These are phyloP conservation scores for Bubalus kerabau DNA, from an alignment of 2,113 vertebrate species.

Conservation along the genomic window DNA sequence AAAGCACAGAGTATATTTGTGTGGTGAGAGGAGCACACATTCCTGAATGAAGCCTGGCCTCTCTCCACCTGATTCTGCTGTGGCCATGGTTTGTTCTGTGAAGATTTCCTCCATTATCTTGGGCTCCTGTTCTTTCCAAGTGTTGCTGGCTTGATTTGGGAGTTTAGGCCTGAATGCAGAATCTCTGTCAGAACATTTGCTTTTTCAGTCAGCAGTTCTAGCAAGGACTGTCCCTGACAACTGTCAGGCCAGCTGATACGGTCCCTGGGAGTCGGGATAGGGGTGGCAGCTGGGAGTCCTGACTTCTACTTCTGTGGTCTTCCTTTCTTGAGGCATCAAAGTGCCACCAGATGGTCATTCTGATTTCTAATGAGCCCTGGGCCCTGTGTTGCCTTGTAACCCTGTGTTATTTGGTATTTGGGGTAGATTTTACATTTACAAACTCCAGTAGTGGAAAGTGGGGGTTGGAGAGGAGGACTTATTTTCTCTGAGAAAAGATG, in stretches of 20 bases:
- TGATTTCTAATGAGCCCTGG: neutral
- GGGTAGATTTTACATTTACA: constrained; percentile 6
- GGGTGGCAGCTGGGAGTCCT: neutral
- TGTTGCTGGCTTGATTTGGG: neutral
- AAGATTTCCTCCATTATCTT: neutral
- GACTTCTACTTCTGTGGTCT: neutral
- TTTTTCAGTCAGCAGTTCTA: neutral
- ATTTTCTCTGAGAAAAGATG: neutral
- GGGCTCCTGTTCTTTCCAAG: neutral
- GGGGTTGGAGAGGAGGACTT: neutral
- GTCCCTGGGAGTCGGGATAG: neutral
- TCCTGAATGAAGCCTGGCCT: neutral
- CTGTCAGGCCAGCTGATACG: neutral
- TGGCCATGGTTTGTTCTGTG: neutral
- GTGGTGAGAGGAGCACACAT: neutral
- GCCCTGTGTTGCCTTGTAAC: neutral
- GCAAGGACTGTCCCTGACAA: neutral
- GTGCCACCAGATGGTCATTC: neutral
- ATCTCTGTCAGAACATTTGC: neutral
- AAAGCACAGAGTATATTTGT: neutral
- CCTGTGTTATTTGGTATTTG: constrained; percentile 1
- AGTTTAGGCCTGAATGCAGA: neutral
- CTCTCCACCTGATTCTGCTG: neutral
- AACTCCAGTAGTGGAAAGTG: neutral
- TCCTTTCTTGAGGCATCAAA: neutral